Evolutionary conservation across 1,140 invertebrate species (phyloP), one percentile per base, ranked within the genome.

Genomic region (Intoshia linei): DNA sequence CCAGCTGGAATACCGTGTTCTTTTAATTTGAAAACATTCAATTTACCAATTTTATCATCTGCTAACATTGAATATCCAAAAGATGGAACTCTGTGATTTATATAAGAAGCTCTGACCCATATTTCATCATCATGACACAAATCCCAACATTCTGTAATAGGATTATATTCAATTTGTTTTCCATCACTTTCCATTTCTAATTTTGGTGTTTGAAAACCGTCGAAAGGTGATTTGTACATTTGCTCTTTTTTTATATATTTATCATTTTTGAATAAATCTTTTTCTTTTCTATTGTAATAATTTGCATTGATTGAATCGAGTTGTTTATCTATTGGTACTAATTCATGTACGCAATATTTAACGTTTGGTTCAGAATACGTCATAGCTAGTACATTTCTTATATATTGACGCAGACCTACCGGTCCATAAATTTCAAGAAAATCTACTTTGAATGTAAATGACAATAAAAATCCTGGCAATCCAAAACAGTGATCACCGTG

Each of bases 401-500:
- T 10, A 34, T 45, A 59, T 37, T 49, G 49, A 18, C 48, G 42
- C 13, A 62, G 29, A 17, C 58, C 59, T 17, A 45, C 23, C 3
- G 59, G 59, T 22, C 59, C 61, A 49, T 59, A 62, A 3, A 62
- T 46, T 37, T 60, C 51, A 5, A 57, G 38, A 34, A 47, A 42
- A 33, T 48, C 46, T 6, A 27, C 46, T 48, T 40, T 51, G 47
- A 35, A 17, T 7, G 51, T 52, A 4, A 62, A 45, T 0, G 59
- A 62, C 42, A 59, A 62, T 40, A 63, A 37, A 4, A 62, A 43
- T 4, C 61, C 61, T 20, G 59, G 59, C 13, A 63, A 41, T n/a
- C 60, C 60, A 52, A 57, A 63, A 29, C 55, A 23, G 51, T 63
- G 61, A 46, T 63, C 62, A 22, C 62, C 62, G 50, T 63, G 62